Evolutionary conservation across 2,113 vertebrate species (phyloP).

Genomic region (Pollimyrus isidori): DNA sequence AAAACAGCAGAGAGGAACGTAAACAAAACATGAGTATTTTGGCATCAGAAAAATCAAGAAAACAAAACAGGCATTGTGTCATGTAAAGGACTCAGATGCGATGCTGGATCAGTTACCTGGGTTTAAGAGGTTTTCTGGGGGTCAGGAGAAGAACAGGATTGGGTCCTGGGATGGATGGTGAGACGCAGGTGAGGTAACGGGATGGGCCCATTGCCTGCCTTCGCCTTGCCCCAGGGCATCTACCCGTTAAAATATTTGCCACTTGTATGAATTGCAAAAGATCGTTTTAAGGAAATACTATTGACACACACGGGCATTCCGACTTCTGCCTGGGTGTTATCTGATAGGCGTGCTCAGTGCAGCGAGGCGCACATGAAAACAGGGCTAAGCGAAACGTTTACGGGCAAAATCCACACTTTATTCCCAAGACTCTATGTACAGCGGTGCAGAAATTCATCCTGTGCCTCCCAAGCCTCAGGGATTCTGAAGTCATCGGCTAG

Average conservation of each 20-base stretch:
- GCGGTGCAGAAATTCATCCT: constrained; percentile 34
- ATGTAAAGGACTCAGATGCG: not conserved
- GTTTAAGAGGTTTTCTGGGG: not conserved
- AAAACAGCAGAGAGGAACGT: not conserved
- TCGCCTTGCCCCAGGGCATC: not conserved
- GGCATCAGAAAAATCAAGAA: not conserved
- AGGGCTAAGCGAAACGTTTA: not conserved
- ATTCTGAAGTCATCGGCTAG: constrained; percentile 30
- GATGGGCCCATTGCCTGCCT: not conserved
- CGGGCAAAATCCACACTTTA: not conserved
- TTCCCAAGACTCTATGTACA: constrained; percentile 9
- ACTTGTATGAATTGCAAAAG: not conserved
- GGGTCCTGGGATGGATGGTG: not conserved
- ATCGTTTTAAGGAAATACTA: not conserved
- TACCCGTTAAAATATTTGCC: not conserved
- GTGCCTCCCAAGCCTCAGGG: constrained; percentile 30
- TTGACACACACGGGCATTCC: not conserved
- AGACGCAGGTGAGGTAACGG: not conserved
- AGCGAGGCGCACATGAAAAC: not conserved
- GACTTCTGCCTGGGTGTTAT: not conserved
- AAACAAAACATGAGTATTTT: not conserved
- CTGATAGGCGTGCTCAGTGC: not conserved
- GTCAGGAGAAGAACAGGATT: not conserved
- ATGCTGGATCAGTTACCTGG: not conserved
- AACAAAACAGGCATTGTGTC: not conserved